Percentiles rank a stretch among this genome's conserved stretches.
Evolutionary conservation across 2,113 vertebrate genomes (phyloP).

Genomic region (Reinhardtius hippoglossoides): DNA sequence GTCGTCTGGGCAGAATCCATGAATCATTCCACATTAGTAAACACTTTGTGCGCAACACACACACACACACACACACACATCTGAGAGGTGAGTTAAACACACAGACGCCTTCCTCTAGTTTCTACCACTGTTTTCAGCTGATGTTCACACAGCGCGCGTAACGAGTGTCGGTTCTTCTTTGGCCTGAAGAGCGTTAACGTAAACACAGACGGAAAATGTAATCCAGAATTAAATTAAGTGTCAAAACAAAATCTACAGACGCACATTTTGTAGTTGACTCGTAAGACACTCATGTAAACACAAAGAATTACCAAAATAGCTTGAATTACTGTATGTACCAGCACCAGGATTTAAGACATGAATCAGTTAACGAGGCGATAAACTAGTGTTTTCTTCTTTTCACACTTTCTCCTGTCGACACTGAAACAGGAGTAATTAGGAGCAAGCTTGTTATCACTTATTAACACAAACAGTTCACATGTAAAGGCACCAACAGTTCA

Average conservation of each 20-base stretch:
- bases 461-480: no score
- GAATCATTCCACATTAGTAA: constrained; percentile 60
- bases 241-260: neutral
- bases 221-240: neutral
- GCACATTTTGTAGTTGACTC: neutral
- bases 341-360: neutral
- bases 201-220: constrained; percentile 12
- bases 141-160: constrained; percentile 1
- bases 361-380: neutral
- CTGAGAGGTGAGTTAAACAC: constrained; percentile 12
- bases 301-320: neutral
- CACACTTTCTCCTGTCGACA: no score
- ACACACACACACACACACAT: constrained; percentile 6
- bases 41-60: constrained; percentile 49
- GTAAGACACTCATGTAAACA: constrained; percentile 5
- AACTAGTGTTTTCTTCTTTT: neutral
- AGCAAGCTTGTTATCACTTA: no score
- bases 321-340: neutral
- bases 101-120: constrained; percentile 10
- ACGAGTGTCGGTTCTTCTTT: constrained; percentile 11
- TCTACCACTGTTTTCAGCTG: neutral
- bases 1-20: constrained; percentile 47
- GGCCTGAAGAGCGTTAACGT: neutral
- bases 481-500: no score
- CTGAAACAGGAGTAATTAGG: no score